Conservation (phyloP, 2,797 vertebrate genomes). For the Sebastolobus alascanus region DNA sequence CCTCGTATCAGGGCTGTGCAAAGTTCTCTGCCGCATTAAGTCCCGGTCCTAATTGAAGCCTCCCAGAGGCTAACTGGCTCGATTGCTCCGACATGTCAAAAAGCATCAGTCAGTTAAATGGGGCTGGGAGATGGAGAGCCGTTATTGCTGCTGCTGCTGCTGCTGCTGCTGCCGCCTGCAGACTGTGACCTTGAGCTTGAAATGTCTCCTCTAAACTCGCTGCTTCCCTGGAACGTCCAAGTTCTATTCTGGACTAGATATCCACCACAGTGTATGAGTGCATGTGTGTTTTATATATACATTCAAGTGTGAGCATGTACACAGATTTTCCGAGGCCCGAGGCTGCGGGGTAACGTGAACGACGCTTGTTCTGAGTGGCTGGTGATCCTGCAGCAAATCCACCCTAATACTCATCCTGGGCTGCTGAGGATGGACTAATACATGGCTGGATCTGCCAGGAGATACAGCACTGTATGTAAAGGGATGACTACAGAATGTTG, state of each 20-base stretch:
- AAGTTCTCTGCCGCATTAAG: constrained; percentile 82
- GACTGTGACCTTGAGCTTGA: constrained; percentile 81
- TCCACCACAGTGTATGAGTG: background rate
- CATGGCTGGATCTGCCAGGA: constrained; percentile 28
- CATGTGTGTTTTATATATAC: background rate
- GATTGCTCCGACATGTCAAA: constrained; percentile 81
- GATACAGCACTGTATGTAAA: constrained; percentile 28
- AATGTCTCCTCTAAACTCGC: constrained; percentile 64
- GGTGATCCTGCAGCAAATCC: constrained; percentile 56
- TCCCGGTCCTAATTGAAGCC: constrained; percentile 82
- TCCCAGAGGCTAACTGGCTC: constrained; percentile 82
- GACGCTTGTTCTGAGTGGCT: constrained; percentile 50
- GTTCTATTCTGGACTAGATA: constrained; percentile 47
- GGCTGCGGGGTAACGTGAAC: constrained; percentile 31
- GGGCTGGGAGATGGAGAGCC: constrained; percentile 75
- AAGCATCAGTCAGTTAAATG: constrained; percentile 88
- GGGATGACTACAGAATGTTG: constrained; percentile 46
- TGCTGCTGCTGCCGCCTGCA: constrained; percentile 64
- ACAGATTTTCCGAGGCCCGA: background rate
- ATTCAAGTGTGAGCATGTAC: background rate
- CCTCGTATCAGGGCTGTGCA: constrained; percentile 72
- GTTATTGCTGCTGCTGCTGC: constrained; percentile 72
- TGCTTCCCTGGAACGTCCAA: constrained; percentile 40
- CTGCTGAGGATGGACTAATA: constrained; percentile 45
- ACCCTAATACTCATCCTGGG: constrained; percentile 37